Evolutionary conservation across 64 coral and sea anemone species (phyloP), one percentile per base, ranked within the genome.

Genomic region (Astreopora myriophthalma): DNA sequence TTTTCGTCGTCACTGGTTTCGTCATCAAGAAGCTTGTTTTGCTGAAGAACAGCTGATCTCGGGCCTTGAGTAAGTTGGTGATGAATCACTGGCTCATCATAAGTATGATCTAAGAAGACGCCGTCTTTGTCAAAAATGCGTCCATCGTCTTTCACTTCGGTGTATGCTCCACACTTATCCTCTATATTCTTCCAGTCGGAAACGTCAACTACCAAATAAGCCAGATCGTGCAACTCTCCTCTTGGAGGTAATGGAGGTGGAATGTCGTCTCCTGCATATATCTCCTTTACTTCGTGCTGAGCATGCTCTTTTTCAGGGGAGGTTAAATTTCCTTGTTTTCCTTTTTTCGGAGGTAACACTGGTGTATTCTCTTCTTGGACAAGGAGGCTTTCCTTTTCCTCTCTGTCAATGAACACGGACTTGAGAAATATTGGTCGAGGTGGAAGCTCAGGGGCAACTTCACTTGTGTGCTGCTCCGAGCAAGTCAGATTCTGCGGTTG

Each of bases 221-320:
- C 79, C 20, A 58, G 20, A 39, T 3, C 74, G 2, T 3, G 5
- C 11, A 22, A 73, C 17, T 34, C 19, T 2, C 37, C 37, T 20
- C 55, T 83, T 11, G 79, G 79, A 61, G 55, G 79, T 37, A 57
- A 34, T 39, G 79, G 79, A 35, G 57, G 57, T 37, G 57, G 32
- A 26, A 2, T 32, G 33, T 62, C 27, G 22, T 8, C 8, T 14
- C 34, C 17, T 73, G 20, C 7, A 17, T 7, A 16, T 7, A 33
- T 14, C 20, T 3, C 11, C 14, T 73, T 20, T 1, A 6, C 30
- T 36, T 73, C 16, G 13, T 37, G 19, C 10, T n/a, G 14, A 17
- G 17, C 19, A 5, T n/a, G 70, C 17, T 35, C 31, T 22, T 73
- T 4, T 73, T 20, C 33, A 31, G 17, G 28, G 16, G 30, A 73